A percentile compares a stretch with the other conserved stretches of the same genome.
Conservation (phyloP, 2,797 vertebrate species). For the Arvicola amphibius region DNA sequence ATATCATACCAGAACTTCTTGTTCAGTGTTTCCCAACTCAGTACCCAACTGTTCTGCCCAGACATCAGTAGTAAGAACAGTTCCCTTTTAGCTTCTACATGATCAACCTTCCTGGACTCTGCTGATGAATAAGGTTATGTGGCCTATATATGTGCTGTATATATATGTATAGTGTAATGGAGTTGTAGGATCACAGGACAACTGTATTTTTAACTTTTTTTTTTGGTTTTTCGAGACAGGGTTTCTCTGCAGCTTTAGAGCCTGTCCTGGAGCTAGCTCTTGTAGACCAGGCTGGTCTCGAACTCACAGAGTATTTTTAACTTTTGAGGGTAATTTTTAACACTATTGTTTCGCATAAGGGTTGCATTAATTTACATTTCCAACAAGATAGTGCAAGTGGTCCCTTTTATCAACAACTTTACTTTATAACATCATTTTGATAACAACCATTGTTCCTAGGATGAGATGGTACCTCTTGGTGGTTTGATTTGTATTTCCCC, state of each 20-base stretch:
- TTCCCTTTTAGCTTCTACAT: background rate
- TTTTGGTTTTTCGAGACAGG: too few species aligned
- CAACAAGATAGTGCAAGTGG: too few species aligned
- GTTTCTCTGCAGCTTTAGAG: too few species aligned
- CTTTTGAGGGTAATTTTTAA: background rate
- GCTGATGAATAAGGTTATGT: background rate
- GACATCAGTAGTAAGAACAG: rapidly evolving
- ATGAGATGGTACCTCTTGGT: background rate
- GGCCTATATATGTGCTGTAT: too few species aligned
- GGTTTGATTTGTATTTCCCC: background rate
- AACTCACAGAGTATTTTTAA: too few species aligned
- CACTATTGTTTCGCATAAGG: background rate
- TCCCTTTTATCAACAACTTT: too few species aligned
- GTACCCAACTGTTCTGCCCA: background rate
- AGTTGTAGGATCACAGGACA: background rate
- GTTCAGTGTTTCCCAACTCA: background rate
- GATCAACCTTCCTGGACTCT: background rate
- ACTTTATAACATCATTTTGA: background rate
- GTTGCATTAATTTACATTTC: background rate
- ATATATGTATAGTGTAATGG: background rate
- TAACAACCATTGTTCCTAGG: background rate
- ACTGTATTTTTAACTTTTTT: background rate
- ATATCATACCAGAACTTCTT: background rate
- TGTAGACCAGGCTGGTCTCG: too few species aligned
- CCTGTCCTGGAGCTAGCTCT: too few species aligned